These are phyloP conservation scores for Rhizoglyphus robini DNA, from an alignment of 1,140 invertebrate species.

Conservation along the genomic window DNA sequence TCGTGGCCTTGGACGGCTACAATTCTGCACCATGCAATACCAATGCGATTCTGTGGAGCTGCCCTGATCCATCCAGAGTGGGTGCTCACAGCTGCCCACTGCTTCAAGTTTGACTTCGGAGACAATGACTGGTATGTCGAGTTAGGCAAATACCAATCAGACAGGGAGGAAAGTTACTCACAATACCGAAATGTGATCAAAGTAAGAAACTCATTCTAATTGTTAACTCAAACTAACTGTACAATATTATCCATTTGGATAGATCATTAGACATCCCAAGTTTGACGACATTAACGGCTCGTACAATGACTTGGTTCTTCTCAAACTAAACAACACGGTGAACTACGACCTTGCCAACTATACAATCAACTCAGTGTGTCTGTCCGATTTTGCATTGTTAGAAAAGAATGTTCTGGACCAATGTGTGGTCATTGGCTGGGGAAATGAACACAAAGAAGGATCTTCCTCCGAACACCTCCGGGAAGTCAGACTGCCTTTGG, in stretches of 20 bases:
- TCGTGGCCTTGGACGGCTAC: conserved; percentile 9
- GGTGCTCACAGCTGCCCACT: conserved; percentile 79
- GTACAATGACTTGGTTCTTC: conserved; percentile 44
- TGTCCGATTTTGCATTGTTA: conserved; percentile 24
- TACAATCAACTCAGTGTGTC: conserved; percentile 27
- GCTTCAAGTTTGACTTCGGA: conserved; percentile 41
- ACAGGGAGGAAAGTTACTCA: not conserved
- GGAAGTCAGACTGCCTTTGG: conserved; percentile 41
- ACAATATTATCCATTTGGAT: too few species aligned
- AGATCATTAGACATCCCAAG: conserved; percentile 3
- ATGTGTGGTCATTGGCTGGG: conserved; percentile 72
- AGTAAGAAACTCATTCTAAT: not conserved
- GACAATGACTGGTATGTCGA: not conserved
- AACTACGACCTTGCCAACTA: conserved; percentile 20
- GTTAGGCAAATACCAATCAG: not conserved
- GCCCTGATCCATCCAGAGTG: conserved; percentile 65
- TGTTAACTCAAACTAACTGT: not conserved
- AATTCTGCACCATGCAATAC: not conserved
- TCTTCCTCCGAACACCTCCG: conserved; percentile 17
- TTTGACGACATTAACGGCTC: conserved; percentile 22
- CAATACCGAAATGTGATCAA: not conserved
- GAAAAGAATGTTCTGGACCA: not conserved
- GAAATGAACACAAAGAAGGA: conserved; percentile 32
- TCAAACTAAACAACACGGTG: conserved; percentile 61
- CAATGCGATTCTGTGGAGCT: conserved; percentile 52